A percentile compares a stretch with the other conserved stretches of the same genome.
These are phyloP conservation scores for Magallana gigas DNA, from an alignment of 1,140 invertebrate genomes.

Conservation along the genomic window DNA sequence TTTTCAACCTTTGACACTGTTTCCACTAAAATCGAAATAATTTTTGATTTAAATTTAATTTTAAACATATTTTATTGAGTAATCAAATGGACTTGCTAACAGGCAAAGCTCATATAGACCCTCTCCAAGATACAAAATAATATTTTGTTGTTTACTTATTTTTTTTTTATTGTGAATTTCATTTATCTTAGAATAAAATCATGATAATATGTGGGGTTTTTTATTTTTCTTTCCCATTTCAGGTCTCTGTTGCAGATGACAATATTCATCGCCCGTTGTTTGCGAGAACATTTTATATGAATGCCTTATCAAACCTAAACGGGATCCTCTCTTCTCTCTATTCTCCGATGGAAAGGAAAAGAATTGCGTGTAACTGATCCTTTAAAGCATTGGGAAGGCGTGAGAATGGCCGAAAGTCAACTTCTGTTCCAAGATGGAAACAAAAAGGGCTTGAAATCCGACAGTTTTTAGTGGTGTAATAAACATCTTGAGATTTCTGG, in stretches of 20 bases:
- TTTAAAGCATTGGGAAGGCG: neutral
- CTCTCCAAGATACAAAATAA: too few species aligned
- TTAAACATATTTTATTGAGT: too few species aligned
- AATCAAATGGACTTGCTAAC: too few species aligned
- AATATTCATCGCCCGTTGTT: neutral
- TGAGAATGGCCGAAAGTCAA: neutral
- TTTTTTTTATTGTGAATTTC: too few species aligned
- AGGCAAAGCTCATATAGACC: too few species aligned
- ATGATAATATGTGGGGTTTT: too few species aligned
- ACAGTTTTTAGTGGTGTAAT: slow-evolving; percentile 34
- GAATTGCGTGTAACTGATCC: slow-evolving; percentile 22
- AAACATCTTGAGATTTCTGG: neutral
- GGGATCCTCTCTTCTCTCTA: neutral
- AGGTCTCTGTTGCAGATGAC: neutral
- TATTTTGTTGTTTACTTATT: too few species aligned
- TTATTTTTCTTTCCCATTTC: neutral
- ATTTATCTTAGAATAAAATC: too few species aligned
- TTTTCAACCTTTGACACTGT: too few species aligned
- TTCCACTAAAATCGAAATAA: too few species aligned
- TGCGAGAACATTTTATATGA: neutral
- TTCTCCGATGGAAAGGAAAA: neutral
- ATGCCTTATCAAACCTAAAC: neutral
- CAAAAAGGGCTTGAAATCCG: slow-evolving; percentile 18
- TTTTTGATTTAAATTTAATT: too few species aligned
- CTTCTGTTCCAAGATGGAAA: slow-evolving; percentile 19